These are phyloP conservation scores for Percina caprodes DNA, from an alignment of 2,113 vertebrate species.

Conservation along the genomic window DNA sequence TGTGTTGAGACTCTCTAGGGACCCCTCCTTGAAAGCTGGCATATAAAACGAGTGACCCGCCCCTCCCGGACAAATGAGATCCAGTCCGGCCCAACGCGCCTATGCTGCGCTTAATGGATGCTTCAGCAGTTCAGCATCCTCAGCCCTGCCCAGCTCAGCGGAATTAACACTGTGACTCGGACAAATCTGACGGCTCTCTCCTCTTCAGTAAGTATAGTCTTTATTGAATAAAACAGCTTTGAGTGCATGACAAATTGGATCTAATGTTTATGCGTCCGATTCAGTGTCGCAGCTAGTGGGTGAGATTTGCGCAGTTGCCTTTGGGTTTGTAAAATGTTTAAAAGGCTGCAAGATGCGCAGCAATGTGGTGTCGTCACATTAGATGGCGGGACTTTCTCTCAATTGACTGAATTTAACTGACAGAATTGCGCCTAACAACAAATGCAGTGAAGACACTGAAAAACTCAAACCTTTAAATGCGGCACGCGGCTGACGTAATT, in stretches of 20 bases:
- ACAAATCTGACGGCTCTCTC: constrained; percentile 38
- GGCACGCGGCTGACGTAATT: constrained; percentile 57
- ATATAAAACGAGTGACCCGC: constrained; percentile 73
- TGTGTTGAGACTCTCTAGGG: constrained; percentile 44
- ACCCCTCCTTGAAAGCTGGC: constrained; percentile 65
- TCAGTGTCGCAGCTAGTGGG: constrained; percentile 29
- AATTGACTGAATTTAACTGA: constrained; percentile 5
- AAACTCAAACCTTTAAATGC: constrained; percentile 34
- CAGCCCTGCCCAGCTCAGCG: constrained; percentile 68
- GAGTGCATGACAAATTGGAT: constrained; percentile 8
- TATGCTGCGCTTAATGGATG: constrained; percentile 79
- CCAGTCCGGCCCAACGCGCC: constrained; percentile 67
- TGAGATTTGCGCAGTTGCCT: constrained; percentile 31
- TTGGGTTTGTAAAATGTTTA: constrained; percentile 5
- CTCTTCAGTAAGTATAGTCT: constrained; percentile 64
- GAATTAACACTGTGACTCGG: constrained; percentile 49
- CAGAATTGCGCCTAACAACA: background rate
- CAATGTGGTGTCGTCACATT: background rate
- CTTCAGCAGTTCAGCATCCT: constrained; percentile 79
- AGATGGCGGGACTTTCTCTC: constrained; percentile 11
- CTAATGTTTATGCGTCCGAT: background rate
- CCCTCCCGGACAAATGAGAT: constrained; percentile 64
- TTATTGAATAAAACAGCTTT: background rate
- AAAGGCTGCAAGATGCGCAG: constrained; percentile 18
- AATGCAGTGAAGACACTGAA: background rate